A percentile compares a stretch with the other conserved stretches of the same genome.
These are phyloP conservation scores for Hirtodrosophila histrioides DNA, from an alignment of 2,888 invertebrate species.

Conservation along the genomic window DNA sequence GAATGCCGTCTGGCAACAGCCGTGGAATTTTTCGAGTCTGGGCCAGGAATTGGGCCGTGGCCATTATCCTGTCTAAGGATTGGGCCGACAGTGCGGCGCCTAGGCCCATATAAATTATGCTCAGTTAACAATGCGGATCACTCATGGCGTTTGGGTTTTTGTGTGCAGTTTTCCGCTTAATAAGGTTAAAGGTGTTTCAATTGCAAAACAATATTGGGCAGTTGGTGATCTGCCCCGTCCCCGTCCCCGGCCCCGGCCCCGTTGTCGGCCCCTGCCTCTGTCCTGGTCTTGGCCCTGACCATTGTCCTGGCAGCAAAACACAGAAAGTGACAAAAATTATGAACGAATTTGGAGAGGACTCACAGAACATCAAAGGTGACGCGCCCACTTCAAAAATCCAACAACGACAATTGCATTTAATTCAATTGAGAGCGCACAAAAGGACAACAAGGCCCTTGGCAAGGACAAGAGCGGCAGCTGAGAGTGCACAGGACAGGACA, in stretches of 20 bases:
- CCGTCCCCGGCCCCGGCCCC: background rate
- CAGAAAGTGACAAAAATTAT: slow-evolving; percentile 68
- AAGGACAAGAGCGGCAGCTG: slow-evolving; percentile 32
- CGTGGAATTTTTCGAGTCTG: slow-evolving; percentile 4
- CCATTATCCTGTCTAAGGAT: slow-evolving; percentile 1
- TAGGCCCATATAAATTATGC: slow-evolving; percentile 69
- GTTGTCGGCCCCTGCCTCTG: background rate
- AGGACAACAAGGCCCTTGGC: slow-evolving; percentile 7
- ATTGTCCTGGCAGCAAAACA: slow-evolving; percentile 44
- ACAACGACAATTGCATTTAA: slow-evolving; percentile 65
- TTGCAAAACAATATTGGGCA: slow-evolving; percentile 61
- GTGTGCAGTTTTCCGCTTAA: slow-evolving; percentile 70
- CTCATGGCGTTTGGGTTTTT: slow-evolving; percentile 39
- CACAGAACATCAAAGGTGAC: slow-evolving; percentile 64
- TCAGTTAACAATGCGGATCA: slow-evolving; percentile 59
- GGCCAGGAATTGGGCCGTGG: slow-evolving; percentile 14
- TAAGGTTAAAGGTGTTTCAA: slow-evolving; percentile 73
- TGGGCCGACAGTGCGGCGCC: slow-evolving; percentile 62
- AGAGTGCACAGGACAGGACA: slow-evolving; percentile 16
- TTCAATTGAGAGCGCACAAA: slow-evolving; percentile 52
- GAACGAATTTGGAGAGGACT: slow-evolving; percentile 60
- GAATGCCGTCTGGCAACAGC: background rate
- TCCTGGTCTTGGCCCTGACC: slow-evolving; percentile 2
- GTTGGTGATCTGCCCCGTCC: slow-evolving; percentile 12
- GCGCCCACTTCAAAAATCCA: slow-evolving; percentile 65